Evolutionary conservation across 2,888 invertebrate genomes (phyloP).

Genomic region (Machimus atricapillus): DNA sequence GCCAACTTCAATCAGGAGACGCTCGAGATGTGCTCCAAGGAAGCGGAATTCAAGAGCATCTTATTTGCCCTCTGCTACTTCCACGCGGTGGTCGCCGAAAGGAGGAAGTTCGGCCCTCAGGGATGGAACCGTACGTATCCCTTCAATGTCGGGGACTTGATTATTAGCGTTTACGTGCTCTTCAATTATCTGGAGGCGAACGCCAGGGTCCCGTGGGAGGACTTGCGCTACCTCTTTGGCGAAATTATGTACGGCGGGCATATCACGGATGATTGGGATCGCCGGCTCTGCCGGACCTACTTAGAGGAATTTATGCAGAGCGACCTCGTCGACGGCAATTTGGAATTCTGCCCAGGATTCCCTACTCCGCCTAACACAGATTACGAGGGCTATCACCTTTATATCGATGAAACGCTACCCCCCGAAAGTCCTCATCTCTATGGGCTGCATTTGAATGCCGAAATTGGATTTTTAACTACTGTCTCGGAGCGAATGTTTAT

Average conservation of each 20-base stretch:
- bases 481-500: constrained; percentile 85
- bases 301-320: constrained; percentile 87
- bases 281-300: constrained; percentile 84
- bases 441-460: constrained; percentile 93
- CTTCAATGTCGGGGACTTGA: constrained; percentile 85
- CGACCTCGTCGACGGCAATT: constrained; percentile 86
- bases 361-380: constrained; percentile 87
- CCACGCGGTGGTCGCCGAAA: constrained; percentile 91
- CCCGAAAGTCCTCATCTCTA: constrained; percentile 89
- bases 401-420: constrained; percentile 86
- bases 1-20: constrained; percentile 93
- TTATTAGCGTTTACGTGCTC: constrained; percentile 89
- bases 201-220: constrained; percentile 90
- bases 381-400: constrained; percentile 84
- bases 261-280: constrained; percentile 96
- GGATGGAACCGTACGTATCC: constrained; percentile 71
- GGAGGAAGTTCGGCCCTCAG: constrained; percentile 77
- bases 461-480: constrained; percentile 90
- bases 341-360: constrained; percentile 83
- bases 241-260: constrained; percentile 99
- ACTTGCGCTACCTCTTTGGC: constrained; percentile 90
- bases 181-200: constrained; percentile 92
- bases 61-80: constrained; percentile 92
- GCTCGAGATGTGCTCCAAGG: constrained; percentile 90
- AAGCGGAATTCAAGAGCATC: constrained; percentile 90